These are phyloP conservation scores for Otus scops DNA, from an alignment of 2,797 vertebrate genomes.

Conservation along the genomic window DNA sequence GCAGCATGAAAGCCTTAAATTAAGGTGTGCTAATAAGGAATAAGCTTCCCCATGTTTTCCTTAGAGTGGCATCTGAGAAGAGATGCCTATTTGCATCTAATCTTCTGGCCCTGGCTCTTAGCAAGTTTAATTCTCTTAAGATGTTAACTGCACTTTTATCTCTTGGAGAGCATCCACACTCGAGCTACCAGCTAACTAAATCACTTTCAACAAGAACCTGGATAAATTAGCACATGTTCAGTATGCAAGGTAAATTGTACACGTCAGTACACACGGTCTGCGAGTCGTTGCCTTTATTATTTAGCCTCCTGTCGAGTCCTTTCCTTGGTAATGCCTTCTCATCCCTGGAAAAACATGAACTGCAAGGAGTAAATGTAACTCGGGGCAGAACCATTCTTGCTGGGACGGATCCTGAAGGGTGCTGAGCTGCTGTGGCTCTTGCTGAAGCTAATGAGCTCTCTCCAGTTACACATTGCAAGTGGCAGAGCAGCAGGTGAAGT, in stretches of 20 bases:
- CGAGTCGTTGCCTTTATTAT: background rate
- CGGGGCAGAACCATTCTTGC: background rate
- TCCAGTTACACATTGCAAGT: background rate
- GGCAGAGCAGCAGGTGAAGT: fast-evolving
- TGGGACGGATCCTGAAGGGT: background rate
- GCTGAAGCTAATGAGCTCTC: background rate
- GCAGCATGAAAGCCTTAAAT: background rate
- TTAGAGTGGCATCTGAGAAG: background rate
- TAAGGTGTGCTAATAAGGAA: background rate
- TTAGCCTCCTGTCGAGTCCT: background rate
- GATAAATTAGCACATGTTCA: background rate
- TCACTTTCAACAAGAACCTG: background rate
- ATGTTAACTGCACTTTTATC: background rate
- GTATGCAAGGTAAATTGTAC: background rate
- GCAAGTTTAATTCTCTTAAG: background rate
- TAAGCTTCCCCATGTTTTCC: background rate
- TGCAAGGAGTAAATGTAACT: background rate
- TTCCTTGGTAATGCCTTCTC: background rate
- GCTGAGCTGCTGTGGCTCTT: background rate
- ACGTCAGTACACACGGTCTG: background rate
- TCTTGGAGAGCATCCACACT: background rate
- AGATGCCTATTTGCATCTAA: background rate
- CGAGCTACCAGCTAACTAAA: background rate
- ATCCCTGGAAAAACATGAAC: background rate
- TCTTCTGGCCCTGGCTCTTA: background rate